These are phyloP conservation scores for Pipa parva DNA, from an alignment of 2,113 vertebrate genomes.

Conservation along the genomic window DNA sequence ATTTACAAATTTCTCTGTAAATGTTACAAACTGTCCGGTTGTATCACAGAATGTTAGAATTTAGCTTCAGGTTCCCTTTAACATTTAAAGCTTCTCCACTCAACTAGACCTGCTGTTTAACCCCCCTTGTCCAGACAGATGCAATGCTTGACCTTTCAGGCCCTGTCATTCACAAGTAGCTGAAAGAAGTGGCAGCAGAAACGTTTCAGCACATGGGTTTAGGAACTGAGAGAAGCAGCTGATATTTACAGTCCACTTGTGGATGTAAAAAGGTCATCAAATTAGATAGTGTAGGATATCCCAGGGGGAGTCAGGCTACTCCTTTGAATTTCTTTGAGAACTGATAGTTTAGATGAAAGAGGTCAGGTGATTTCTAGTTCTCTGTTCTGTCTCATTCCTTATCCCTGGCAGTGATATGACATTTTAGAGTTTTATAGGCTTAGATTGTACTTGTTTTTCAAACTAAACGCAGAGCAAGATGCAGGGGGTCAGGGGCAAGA, in stretches of 20 bases:
- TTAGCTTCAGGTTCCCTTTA: constrained; percentile 1
- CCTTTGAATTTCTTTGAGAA: constrained; percentile 22
- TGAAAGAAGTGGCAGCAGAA: constrained; percentile 24
- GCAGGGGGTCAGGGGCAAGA: too few species aligned
- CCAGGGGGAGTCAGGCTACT: constrained; percentile 4
- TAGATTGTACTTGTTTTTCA: too few species aligned
- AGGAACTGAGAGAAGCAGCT: constrained; percentile 21
- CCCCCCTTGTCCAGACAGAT: constrained; percentile 22
- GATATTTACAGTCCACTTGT: constrained; percentile 37
- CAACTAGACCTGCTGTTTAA: constrained; percentile 1
- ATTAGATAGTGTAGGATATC: constrained; percentile 32
- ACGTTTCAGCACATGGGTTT: constrained; percentile 21
- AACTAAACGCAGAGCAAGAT: too few species aligned
- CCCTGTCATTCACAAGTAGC: constrained; percentile 18
- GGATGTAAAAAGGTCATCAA: constrained; percentile 35
- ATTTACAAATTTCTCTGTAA: neutral
- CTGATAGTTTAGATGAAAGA: neutral
- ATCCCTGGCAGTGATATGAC: too few species aligned
- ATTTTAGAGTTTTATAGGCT: too few species aligned
- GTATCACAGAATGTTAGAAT: neutral
- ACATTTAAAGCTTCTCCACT: constrained; percentile 26
- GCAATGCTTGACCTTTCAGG: constrained; percentile 35
- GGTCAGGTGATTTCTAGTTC: too few species aligned
- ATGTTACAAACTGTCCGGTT: neutral
- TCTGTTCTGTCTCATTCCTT: too few species aligned